Percentiles rank a stretch among this genome's conserved stretches.
Conservation (phyloP, 2,797 vertebrate genomes). For the Manis javanica region DNA sequence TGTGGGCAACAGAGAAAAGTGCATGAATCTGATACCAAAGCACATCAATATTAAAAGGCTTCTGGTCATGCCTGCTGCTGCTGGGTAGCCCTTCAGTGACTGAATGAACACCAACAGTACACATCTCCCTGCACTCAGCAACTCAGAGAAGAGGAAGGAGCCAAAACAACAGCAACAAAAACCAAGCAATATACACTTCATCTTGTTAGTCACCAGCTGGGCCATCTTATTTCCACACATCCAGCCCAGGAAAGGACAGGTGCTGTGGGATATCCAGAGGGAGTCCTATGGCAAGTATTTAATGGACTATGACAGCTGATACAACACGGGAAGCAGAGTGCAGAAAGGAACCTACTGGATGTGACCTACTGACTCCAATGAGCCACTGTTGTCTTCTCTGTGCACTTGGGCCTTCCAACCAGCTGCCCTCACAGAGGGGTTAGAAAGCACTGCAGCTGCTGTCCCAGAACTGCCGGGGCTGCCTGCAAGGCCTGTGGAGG, state of each 20-base stretch:
- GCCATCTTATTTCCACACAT: conserved; percentile 16
- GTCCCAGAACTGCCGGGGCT: not conserved
- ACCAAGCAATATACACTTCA: not conserved
- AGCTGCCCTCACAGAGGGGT: conserved; percentile 41
- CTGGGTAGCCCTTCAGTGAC: not conserved
- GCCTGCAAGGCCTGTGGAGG: not conserved
- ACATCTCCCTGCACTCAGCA: not conserved
- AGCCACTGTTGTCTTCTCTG: not conserved
- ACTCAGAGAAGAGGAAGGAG: not conserved
- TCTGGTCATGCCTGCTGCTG: not conserved
- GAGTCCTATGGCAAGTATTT: conserved; percentile 38
- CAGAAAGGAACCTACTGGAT: conserved; percentile 39
- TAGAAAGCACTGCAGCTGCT: conserved; percentile 45
- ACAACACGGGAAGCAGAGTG: conserved; percentile 34
- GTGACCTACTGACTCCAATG: conserved; percentile 59
- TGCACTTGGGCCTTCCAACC: not conserved
- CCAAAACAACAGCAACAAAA: conserved; percentile 4
- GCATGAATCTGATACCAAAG: conserved; percentile 36
- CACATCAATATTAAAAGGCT: conserved; percentile 41
- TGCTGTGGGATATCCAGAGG: conserved; percentile 39
- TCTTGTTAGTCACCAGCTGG: conserved; percentile 38
- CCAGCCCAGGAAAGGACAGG: conserved; percentile 52
- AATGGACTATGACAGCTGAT: conserved; percentile 62
- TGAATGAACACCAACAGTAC: not conserved
- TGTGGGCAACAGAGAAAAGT: conserved; percentile 4